Conservation (phyloP, 2,113 vertebrate genomes). For the Sciurus niger region DNA sequence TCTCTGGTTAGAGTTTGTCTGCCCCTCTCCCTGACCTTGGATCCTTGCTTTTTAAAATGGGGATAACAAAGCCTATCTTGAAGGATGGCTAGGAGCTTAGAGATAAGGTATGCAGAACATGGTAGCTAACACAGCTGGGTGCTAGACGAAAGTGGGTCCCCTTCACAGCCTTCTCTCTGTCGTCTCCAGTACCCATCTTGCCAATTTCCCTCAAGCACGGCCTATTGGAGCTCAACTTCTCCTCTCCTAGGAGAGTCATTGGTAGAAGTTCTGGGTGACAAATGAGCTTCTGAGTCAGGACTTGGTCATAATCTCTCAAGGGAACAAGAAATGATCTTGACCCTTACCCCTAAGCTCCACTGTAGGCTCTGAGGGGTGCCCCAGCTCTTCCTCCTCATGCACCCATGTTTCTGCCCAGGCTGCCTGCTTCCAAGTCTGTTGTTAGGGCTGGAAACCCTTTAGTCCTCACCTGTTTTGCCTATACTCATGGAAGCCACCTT, state of each 20-base stretch:
- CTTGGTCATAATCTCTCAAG: background rate
- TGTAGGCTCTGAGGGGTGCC: background rate
- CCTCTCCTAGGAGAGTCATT: background rate
- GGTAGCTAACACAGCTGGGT: background rate
- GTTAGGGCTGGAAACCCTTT: background rate
- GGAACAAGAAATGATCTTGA: background rate
- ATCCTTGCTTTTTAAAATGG: background rate
- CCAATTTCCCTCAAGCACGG: background rate
- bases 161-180: background rate
- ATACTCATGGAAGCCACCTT: background rate
- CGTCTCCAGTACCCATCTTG: background rate
- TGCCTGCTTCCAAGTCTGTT: background rate
- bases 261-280: conserved; percentile 20
- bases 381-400: background rate
- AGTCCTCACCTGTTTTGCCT: background rate
- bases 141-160: background rate
- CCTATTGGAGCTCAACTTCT: background rate
- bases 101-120: background rate
- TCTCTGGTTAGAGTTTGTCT: background rate
- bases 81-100: background rate
- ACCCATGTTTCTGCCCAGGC: background rate
- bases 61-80: background rate
- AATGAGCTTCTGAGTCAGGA: background rate
- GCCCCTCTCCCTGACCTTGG: background rate
- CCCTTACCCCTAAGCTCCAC: background rate